Evolutionary conservation across 2,888 invertebrate species (phyloP), one percentile per base, ranked within the genome.

Genomic region (Troglohyphantes excavatus): DNA sequence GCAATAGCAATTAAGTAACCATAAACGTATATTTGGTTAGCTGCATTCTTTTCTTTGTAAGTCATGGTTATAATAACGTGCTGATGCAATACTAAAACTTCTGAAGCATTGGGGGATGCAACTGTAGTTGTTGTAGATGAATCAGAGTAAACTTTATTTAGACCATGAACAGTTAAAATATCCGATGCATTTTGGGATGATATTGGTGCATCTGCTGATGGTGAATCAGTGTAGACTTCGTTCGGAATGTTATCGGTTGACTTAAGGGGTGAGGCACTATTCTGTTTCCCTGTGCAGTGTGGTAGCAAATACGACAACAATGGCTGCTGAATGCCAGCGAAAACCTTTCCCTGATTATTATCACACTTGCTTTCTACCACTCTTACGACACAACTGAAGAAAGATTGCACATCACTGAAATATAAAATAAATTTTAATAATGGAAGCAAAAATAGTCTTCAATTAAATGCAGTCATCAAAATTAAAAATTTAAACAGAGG

Each of bases 41-140:
- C 72, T 46, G 23, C n/a, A 72, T 26, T 72, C 21, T 23, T 72
- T 13, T 72, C 72, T 23, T n/a, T 19, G 46, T 46, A 46, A n/a
- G 33, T 72, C 23, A 53, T 2, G 7, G 43, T 72, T 21, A 72
- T 26, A 23, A 72, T 26, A 21, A 72, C 46, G 46, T 72, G 72
- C n/a, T 72, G 72, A 72, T 72, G 72, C 6, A 72, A 21, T 46
- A 72, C 27, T 23, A 23, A 26, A n/a, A 68, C 21, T 68, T 46
- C 46, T 7, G 72, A 46, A n/a, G 23, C 11, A 72, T 72, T 72
- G 13, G 21, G 23, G 23, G 46, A 46, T 17, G 27, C 2, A 13
- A 46, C 46, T 19, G 27, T 7, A 33, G 68, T n/a, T 0, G 5
- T 46, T 17, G 53, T 27, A 2, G 26, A 13, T 21, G 2, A 0